phyloP scores from a whole-genome alignment of 2,113 vertebrate species.

The Papio anubis region DNA sequence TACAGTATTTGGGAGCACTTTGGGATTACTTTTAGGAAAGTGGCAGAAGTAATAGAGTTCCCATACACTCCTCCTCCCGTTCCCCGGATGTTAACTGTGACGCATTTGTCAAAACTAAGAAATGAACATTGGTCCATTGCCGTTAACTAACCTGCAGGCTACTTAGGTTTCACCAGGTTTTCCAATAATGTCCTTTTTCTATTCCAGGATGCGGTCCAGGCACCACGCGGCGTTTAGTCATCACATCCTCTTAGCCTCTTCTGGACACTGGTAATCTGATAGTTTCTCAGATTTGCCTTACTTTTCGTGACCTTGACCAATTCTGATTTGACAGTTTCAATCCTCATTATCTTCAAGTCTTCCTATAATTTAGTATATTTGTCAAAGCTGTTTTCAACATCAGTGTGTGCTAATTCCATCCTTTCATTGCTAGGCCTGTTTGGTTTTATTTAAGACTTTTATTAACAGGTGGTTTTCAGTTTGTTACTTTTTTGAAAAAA shows the following conservation, averaged over 20 bases:
- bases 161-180: rapidly evolving
- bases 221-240: rapidly evolving
- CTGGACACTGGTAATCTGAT: neutral
- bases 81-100: no score
- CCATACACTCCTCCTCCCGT: no score
- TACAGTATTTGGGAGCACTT: neutral
- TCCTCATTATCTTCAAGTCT: no score
- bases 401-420: neutral
- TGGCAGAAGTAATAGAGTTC: neutral
- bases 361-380: neutral
- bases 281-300: neutral
- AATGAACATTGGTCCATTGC: neutral
- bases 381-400: neutral
- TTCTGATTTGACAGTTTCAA: neutral
- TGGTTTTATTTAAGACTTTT: slow-evolving; percentile 21
- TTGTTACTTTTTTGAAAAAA: slow-evolving; percentile 72
- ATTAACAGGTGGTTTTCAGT: slow-evolving; percentile 92
- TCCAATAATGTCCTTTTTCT: rapidly evolving
- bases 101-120: neutral
- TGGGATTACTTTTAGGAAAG: neutral
- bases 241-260: neutral
- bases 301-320: neutral
- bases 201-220: neutral
- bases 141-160: no score
- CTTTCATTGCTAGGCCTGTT: neutral